Base-by-base conservation (phyloP, 2,113 vertebrate genomes). In the Rhipidura dahli region DNA sequence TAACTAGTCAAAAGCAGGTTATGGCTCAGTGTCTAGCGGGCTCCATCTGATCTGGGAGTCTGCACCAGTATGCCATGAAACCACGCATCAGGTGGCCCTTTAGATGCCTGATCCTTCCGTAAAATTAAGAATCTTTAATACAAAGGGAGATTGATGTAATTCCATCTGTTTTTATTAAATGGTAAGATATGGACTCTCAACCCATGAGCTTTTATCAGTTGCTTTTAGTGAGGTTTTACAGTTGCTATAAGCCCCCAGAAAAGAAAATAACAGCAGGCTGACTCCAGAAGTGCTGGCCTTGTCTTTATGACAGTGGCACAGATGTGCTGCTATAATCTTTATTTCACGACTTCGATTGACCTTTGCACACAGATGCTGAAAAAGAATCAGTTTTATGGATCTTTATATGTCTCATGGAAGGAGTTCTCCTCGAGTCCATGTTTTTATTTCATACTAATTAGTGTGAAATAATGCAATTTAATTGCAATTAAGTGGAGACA, bases 391-490 rank as follows among this genome's bases (percentile, higher is more conserved):
- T 90, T 94, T 93, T 94, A 69, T 13, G 19, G 59, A 86, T 83
- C 86, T 94, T 85, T 68, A 19, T 75, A 28, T 93, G 65, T 88
- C 63, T 87, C n/a, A 40, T 79, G 57, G 69, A 96, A 94, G 33
- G 60, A 75, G 39, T 79, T 94, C 24, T 95, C 40, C 35, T 89
- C 4, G 1, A 77, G 54, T 61, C 92, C 26, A 6, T 95, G 88
- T 91, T 96, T 97, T 95, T 93, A 83, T 95, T 93, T 96, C 89
- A 57, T 92, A 35, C 69, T 94, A 96, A 96, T 96, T 93, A 94
- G 82, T 70, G 57, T 82, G 86, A 93, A 96, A 91, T 87, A 91
- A 61, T 37, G 42, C 89, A 81, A 94, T 96, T 97, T 95, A 94
- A 96, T 97, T 96, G 89, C 73, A 75, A 33, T 83, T 96, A 95